A percentile compares a stretch with the other conserved stretches of the same genome.
phyloP scores from a whole-genome alignment of 2,888 invertebrate species.

The Caenorhabditis sp. region DNA sequence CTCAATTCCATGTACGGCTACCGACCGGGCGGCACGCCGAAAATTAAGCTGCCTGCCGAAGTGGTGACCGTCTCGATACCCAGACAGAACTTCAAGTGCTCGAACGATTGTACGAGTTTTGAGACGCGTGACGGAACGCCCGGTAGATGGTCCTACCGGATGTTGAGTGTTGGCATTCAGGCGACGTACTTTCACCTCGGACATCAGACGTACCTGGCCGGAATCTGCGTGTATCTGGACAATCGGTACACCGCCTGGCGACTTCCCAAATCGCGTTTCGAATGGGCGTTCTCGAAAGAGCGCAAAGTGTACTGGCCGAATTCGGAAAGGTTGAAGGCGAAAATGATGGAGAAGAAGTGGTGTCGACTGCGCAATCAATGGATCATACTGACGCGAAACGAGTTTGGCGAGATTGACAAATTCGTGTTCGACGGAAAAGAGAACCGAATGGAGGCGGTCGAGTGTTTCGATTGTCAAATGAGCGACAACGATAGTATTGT shows the following conservation, averaged over 20 bases:
- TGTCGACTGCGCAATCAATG: slow-evolving; percentile 5
- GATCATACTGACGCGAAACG: slow-evolving; percentile 16
- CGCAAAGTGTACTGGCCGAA: slow-evolving; percentile 7
- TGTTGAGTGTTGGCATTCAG: slow-evolving; percentile 2
- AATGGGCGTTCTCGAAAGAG: background rate
- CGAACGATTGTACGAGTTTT: slow-evolving; percentile 6
- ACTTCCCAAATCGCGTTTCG: background rate
- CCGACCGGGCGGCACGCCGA: background rate
- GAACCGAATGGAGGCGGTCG: slow-evolving; percentile 6
- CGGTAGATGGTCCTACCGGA: slow-evolving; percentile 9
- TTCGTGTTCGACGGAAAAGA: slow-evolving; percentile 17
- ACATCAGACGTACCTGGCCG: background rate
- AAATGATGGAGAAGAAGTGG: slow-evolving; percentile 10
- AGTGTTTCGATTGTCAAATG: slow-evolving; percentile 20
- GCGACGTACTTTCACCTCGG: slow-evolving; percentile 6
- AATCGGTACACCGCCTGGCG: background rate
- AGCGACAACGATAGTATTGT: background rate
- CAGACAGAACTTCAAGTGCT: slow-evolving; percentile 3
- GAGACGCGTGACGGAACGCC: slow-evolving; percentile 4
- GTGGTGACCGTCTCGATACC: slow-evolving; percentile 23
- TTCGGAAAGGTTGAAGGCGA: slow-evolving; percentile 12
- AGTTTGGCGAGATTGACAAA: slow-evolving; percentile 26
- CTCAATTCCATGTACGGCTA: background rate
- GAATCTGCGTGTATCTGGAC: slow-evolving; percentile 20
- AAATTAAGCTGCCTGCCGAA: slow-evolving; percentile 2